phyloP scores from a whole-genome alignment of 2,797 vertebrate genomes.

The Rhinoraja longicauda region DNA sequence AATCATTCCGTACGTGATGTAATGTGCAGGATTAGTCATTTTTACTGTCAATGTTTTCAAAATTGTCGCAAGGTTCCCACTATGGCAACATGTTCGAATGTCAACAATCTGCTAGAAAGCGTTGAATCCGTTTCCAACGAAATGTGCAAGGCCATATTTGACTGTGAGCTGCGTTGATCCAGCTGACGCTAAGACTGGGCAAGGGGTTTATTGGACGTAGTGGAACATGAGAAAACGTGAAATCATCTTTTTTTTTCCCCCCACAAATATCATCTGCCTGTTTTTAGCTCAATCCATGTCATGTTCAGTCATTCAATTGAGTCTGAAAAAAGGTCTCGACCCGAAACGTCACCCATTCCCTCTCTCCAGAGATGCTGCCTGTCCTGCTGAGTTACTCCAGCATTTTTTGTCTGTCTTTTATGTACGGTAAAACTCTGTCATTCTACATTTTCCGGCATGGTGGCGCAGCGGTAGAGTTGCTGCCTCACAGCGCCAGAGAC shows the following conservation, averaged over 20 bases:
- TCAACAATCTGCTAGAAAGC: slow-evolving; percentile 24
- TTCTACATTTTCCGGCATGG: neutral
- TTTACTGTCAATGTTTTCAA: slow-evolving; percentile 33
- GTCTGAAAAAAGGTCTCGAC: no score
- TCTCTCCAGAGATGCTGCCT: no score
- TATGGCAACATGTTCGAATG: neutral
- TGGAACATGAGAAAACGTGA: slow-evolving; percentile 20
- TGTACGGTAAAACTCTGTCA: neutral
- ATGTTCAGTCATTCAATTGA: neutral
- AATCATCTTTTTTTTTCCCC: neutral
- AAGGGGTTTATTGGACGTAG: neutral
- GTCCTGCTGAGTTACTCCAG: no score
- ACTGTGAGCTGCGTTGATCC: neutral
- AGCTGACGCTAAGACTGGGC: neutral
- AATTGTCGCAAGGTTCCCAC: neutral
- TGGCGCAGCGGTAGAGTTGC: no score
- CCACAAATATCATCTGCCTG: neutral
- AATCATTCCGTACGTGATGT: slow-evolving; percentile 23
- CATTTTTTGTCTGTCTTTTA: no score
- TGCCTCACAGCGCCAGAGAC: no score
- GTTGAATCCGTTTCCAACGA: slow-evolving; percentile 24
- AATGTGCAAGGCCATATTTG: neutral
- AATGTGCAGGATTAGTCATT: slow-evolving; percentile 20
- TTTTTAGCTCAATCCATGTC: neutral
- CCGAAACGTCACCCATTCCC: no score